phyloP scores from a whole-genome alignment of 2,113 vertebrate species.

The Passer montanus region DNA sequence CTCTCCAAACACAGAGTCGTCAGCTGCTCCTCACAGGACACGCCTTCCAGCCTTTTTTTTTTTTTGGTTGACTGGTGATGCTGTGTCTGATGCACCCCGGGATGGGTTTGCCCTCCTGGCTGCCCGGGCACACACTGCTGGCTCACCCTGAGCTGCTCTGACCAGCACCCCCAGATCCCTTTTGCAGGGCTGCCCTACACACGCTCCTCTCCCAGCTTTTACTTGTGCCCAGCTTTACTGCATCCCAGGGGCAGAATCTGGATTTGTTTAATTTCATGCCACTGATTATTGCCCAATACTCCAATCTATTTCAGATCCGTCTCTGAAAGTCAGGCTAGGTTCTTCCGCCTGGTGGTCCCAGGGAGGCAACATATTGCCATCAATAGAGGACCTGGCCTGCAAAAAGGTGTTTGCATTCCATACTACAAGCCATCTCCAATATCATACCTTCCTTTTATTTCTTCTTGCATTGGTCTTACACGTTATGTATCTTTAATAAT shows the following conservation, averaged over 20 bases:
- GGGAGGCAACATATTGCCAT: background rate
- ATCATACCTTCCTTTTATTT: background rate
- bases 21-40: background rate
- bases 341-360: background rate
- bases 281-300: background rate
- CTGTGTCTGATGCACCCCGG: background rate
- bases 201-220: background rate
- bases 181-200: background rate
- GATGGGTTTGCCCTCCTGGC: background rate
- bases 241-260: background rate
- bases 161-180: background rate
- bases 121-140: background rate
- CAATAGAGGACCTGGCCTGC: background rate
- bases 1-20: background rate
- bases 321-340: background rate
- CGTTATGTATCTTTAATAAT: background rate
- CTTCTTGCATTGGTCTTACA: background rate
- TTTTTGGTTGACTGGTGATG: background rate
- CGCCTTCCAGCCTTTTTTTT: background rate
- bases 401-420: background rate
- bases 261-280: background rate
- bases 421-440: background rate
- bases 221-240: background rate
- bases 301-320: background rate
- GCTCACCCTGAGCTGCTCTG: background rate